A percentile compares a stretch with the other conserved stretches of the same genome.
Conservation (phyloP, 2,888 invertebrate species). For the Lottia gigantea region DNA sequence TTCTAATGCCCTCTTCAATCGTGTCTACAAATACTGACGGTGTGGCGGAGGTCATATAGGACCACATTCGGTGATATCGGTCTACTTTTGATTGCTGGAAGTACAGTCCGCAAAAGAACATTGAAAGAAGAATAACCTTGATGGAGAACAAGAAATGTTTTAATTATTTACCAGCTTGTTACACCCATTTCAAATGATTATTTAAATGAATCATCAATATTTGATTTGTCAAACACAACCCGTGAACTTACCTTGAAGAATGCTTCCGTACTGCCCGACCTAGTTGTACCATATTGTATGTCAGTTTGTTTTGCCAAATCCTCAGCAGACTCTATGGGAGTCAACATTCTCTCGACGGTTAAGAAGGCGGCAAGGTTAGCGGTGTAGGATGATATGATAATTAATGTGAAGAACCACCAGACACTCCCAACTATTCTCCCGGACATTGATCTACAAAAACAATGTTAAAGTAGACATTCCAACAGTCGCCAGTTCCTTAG, state of each 20-base stretch:
- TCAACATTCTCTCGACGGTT: conserved; percentile 95
- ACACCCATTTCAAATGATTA: too few relatives aligned
- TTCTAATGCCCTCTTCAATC: conserved; percentile 83
- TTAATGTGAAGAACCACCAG: conserved; percentile 99
- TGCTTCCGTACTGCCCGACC: conserved; percentile 82
- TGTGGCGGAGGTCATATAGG: conserved; percentile 83
- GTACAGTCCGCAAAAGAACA: too few relatives aligned
- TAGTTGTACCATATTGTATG: conserved; percentile 76
- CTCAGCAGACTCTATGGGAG: conserved; percentile 91
- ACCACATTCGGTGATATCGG: conserved; percentile 93
- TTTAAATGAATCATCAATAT: too few relatives aligned
- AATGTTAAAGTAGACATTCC: not conserved
- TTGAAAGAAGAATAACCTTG: too few relatives aligned
- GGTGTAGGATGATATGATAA: conserved; percentile 97
- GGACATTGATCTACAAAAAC: conserved; percentile 79
- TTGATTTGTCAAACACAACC: too few relatives aligned
- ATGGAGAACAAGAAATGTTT: too few relatives aligned
- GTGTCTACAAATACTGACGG: conserved; percentile 79
- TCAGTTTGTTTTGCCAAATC: conserved; percentile 84
- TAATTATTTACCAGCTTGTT: too few relatives aligned
- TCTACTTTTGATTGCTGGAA: conserved; percentile 85
- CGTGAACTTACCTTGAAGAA: conserved; percentile 80
- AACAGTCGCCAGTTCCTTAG: too few relatives aligned
- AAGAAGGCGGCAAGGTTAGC: conserved; percentile 95
- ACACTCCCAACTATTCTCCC: conserved; percentile 97